Evolutionary conservation across 1,140 invertebrate species (phyloP), one percentile per base, ranked within the genome.

Genomic region (Reticulitermes speratus): DNA sequence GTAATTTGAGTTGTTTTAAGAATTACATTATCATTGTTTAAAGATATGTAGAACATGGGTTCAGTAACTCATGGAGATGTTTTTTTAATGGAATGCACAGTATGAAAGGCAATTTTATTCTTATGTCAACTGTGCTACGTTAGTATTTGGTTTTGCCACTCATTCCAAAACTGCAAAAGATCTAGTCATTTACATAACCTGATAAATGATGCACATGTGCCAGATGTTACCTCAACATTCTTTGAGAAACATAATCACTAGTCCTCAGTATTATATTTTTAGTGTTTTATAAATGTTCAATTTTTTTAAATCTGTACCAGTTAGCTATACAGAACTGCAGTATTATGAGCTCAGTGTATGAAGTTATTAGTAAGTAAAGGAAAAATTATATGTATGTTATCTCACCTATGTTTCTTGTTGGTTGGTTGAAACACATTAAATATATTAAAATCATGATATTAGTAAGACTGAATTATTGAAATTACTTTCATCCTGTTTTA

Each of bases 381-480:
- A 5, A 38, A 75, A 75, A 75, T 75, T 75, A 75, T 75, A 75
- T 75, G 65, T 75, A 75, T 75, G 65, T 75, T 75, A 75, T 75
- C 65, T 75, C 65, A 75, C 65, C 7, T 75, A 6, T 75, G n/a
- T 30, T 21, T 11, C 16, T 75, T 75, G n/a, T 75, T 75, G 65
- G n/a, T 75, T 75, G 25, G 7, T 75, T 75, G 65, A 75, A 75
- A 75, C 65, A 75, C 65, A 75, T 75, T 75, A 75, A 75, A 75
- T 75, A 75, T 30, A 75, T 75, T 75, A 75, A 75, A 75, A 75
- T 9, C 9, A 19, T 25, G 21, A 75, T 30, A 75, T 75, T 75
- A 14, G 16, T 30, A 8, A 9, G 11, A 75, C 25, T 75, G 25
- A 75, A 75, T 75, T 75, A 55, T 21, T 55, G 52, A 55, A 19